A percentile compares a stretch with the other conserved stretches of the same genome.
Evolutionary conservation across 2,888 invertebrate genomes (phyloP).

Genomic region (Leucophenga maculata): DNA sequence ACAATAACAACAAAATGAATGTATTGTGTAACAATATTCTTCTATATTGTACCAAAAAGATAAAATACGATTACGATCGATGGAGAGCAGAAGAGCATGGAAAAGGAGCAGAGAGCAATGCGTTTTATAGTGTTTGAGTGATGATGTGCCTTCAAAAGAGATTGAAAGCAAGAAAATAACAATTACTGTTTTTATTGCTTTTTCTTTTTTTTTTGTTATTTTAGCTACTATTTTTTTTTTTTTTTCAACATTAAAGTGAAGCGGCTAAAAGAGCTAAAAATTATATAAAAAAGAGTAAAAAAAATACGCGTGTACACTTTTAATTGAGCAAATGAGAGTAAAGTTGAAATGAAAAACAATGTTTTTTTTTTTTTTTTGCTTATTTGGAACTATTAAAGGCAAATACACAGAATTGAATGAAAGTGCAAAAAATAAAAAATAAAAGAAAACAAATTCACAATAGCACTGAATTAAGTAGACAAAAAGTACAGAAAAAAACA

Average conservation of each 20-base stretch:
- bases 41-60: background rate
- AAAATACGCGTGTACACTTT: no score
- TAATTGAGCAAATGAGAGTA: background rate
- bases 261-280: background rate
- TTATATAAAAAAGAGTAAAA: background rate
- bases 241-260: background rate
- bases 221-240: background rate
- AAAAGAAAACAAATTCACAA: background rate
- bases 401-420: background rate
- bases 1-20: conserved; percentile 51
- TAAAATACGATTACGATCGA: background rate
- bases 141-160: background rate
- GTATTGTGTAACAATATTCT: conserved; percentile 56
- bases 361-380: no score
- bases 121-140: background rate
- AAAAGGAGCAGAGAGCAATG: background rate
- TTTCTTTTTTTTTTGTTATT: background rate
- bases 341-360: background rate
- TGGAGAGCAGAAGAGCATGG: background rate
- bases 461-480: background rate
- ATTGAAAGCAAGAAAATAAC: background rate
- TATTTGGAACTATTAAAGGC: background rate
- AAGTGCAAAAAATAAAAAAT: background rate
- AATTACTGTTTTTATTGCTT: background rate
- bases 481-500: background rate